A percentile compares a stretch with the other conserved stretches of the same genome.
phyloP scores from a whole-genome alignment of 2,888 invertebrate species.

The Selenia dentaria region DNA sequence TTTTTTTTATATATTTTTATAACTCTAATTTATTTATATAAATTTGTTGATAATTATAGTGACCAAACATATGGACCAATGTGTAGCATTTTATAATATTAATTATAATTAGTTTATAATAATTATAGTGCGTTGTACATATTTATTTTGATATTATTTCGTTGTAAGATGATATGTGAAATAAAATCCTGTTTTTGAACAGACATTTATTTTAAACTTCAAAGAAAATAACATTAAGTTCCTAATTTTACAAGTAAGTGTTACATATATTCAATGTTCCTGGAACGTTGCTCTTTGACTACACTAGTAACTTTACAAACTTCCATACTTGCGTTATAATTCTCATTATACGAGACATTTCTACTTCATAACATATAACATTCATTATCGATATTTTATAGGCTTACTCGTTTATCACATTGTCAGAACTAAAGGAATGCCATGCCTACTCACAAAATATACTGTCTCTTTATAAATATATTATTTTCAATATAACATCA shows the following conservation, averaged over 20 bases:
- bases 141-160: slow-evolving; percentile 12
- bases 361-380: slow-evolving; percentile 19
- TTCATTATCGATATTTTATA: slow-evolving; percentile 21
- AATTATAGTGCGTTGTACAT: slow-evolving; percentile 1
- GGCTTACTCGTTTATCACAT: slow-evolving; percentile 34
- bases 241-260: slow-evolving; percentile 47
- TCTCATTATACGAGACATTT: slow-evolving; percentile 26
- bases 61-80: slow-evolving; percentile 19
- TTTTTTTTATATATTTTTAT: too few species aligned
- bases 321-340: slow-evolving; percentile 19
- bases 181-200: slow-evolving; percentile 62
- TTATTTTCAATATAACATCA: slow-evolving; percentile 29
- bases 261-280: slow-evolving; percentile 40
- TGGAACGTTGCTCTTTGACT: slow-evolving; percentile 47
- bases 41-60: too few species aligned
- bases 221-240: slow-evolving; percentile 75
- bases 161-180: slow-evolving; percentile 34
- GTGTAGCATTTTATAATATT: slow-evolving; percentile 1
- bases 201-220: slow-evolving; percentile 82
- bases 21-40: too few species aligned
- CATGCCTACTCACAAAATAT: slow-evolving; percentile 34
- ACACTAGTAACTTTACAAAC: slow-evolving; percentile 24
- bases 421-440: slow-evolving; percentile 29
- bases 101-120: background rate
- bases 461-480: slow-evolving; percentile 30